A percentile compares a stretch with the other conserved stretches of the same genome.
These are phyloP conservation scores for Hemicordylus capensis DNA, from an alignment of 2,113 vertebrate genomes.

Conservation along the genomic window DNA sequence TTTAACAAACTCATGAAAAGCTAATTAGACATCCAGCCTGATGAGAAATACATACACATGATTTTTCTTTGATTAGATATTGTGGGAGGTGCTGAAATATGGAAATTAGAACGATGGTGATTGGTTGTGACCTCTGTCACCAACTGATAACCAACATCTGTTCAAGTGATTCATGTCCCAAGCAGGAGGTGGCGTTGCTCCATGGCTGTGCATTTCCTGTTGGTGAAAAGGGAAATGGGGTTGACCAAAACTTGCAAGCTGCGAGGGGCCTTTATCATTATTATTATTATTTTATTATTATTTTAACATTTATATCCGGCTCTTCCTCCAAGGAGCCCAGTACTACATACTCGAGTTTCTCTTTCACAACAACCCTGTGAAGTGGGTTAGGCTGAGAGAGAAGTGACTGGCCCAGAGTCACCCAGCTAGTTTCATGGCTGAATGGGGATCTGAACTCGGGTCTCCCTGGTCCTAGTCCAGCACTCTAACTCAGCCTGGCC, in stretches of 20 bases:
- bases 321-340: too few species aligned
- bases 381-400: too few species aligned
- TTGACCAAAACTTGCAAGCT: background rate
- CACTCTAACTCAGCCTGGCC: constrained; percentile 55
- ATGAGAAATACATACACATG: constrained; percentile 24
- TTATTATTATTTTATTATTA: too few species aligned
- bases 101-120: constrained; percentile 24
- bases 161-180: background rate
- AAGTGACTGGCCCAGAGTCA: too few species aligned
- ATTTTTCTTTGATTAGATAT: constrained; percentile 46
- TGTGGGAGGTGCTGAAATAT: constrained; percentile 27
- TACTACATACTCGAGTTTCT: too few species aligned
- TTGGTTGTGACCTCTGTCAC: constrained; percentile 21
- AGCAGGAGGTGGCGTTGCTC: background rate
- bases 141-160: background rate
- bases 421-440: too few species aligned
- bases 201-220: background rate
- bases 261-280: too few species aligned
- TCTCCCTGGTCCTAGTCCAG: too few species aligned
- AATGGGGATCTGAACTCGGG: too few species aligned
- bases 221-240: background rate
- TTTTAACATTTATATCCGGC: too few species aligned
- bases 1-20: constrained; percentile 32
- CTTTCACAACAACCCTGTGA: too few species aligned
- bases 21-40: constrained; percentile 40